These are phyloP conservation scores for Festucalex cinctus DNA, from an alignment of 2,113 vertebrate genomes.

Conservation along the genomic window DNA sequence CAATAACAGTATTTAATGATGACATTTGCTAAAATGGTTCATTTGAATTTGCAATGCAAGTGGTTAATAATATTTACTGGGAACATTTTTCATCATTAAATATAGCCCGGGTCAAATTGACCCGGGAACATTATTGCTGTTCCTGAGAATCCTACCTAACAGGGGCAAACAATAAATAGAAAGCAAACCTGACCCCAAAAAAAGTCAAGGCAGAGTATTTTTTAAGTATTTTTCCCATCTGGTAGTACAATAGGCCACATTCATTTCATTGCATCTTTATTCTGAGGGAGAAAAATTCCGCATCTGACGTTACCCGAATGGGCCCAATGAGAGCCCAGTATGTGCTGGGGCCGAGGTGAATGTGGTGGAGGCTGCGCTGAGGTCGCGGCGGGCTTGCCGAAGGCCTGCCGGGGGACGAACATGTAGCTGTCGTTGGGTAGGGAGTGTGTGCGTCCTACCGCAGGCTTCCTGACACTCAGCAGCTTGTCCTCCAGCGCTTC, in stretches of 20 bases:
- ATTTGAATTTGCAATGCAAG: too few species aligned
- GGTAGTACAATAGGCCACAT: background rate
- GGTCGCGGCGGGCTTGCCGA: slow-evolving; percentile 21
- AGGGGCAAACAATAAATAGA: background rate
- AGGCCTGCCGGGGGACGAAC: slow-evolving; percentile 71
- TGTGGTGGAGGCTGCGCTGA: slow-evolving; percentile 54
- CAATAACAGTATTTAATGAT: too few species aligned
- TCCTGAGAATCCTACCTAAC: too few species aligned
- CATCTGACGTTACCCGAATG: slow-evolving; percentile 53
- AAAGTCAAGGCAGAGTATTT: too few species aligned
- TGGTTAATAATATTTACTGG: too few species aligned
- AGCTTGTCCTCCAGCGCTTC: slow-evolving; percentile 72
- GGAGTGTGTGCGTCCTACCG: slow-evolving; percentile 90
- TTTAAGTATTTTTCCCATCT: too few species aligned
- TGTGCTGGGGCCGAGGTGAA: slow-evolving; percentile 73
- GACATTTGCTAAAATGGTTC: too few species aligned
- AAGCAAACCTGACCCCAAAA: background rate
- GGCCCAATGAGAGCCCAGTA: slow-evolving; percentile 25
- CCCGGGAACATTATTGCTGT: too few species aligned
- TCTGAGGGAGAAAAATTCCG: background rate
- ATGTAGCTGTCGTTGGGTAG: slow-evolving; percentile 98
- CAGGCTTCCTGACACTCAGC: slow-evolving; percentile 83
- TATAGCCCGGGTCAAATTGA: too few species aligned
- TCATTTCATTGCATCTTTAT: background rate
- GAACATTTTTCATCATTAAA: too few species aligned